Base-by-base conservation (phyloP, 1,140 invertebrate species). In the Drosophila athabasca region DNA sequence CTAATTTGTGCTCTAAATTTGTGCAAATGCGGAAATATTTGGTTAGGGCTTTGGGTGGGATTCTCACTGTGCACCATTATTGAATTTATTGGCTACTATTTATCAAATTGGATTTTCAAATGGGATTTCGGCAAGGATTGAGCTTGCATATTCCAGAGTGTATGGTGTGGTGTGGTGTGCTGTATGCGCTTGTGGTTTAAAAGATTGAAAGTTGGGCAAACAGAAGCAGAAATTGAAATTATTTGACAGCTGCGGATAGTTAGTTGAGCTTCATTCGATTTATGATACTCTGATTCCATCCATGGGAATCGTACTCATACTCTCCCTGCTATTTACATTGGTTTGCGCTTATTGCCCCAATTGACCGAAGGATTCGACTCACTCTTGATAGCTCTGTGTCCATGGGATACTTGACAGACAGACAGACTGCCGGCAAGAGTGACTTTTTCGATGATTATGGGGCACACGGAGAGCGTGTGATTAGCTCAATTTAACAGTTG, bases 1-100 rank as follows among this genome's bases (percentile, higher is more conserved):
- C 82, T 87, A 87, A 87, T 87, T 87, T 87, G 65, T 66, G 78
- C 78, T 87, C 75, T 75, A 87, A 87, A 87, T 87, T 87, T 82
- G 82, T 66, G 60, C 80, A 76, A 84, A 84, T 76, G 81, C 52
- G 64, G 67, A 73, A 76, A 84, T 84, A 84, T 84, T 84, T 84
- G 76, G 66, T 82, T 88, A 68, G 70, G 79, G 78, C 59, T 71
- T 64, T 68, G 22, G 59, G 49, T 52, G 26, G 50, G 44, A 45
- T 68, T 76, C 73, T 67, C 61, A 60, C 51, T 61, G 54, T 75
- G 53, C 74, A 48, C 41, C 41, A 64, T 64, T 76, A 87, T 81
- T 61, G 52, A 80, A 87, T 85, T 88, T 87, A 87, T 87, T 82
- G 83, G 53, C 66, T 82, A 64, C 83, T 87, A 87, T 87, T 88